These are phyloP conservation scores for Nomada lathburiana DNA, from an alignment of 2,888 invertebrate species.

Conservation along the genomic window DNA sequence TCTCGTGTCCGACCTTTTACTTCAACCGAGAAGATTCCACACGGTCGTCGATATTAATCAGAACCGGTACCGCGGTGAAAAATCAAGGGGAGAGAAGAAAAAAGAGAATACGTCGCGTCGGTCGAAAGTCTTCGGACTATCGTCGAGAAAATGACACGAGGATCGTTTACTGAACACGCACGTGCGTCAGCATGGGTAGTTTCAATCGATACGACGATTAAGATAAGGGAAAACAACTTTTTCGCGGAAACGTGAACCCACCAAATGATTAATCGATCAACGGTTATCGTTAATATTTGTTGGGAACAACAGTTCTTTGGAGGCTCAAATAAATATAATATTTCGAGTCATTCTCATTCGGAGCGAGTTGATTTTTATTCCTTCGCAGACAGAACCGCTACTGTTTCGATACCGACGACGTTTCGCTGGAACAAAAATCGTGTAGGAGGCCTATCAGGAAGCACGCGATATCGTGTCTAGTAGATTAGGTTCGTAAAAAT, in stretches of 20 bases:
- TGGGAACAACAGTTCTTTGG: not conserved
- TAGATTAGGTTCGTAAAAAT: constrained; percentile 22
- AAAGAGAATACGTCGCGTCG: not conserved
- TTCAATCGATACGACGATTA: constrained; percentile 9
- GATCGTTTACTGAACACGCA: constrained; percentile 3
- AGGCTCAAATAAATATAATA: too few relatives aligned
- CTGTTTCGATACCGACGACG: too few relatives aligned
- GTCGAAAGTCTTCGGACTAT: not conserved
- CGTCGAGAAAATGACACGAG: not conserved
- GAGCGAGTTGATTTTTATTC: too few relatives aligned
- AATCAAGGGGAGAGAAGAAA: not conserved
- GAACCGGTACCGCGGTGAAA: constrained; percentile 44
- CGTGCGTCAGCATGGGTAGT: not conserved
- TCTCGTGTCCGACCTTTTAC: constrained; percentile 23
- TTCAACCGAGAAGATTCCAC: constrained; percentile 25
- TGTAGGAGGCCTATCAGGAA: not conserved
- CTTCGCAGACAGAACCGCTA: too few relatives aligned
- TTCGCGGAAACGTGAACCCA: not conserved
- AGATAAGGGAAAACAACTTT: constrained; percentile 29
- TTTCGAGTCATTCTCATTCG: too few relatives aligned
- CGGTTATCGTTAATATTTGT: not conserved
- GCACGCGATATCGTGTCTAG: not conserved
- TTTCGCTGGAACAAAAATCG: too few relatives aligned
- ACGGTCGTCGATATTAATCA: constrained; percentile 41
- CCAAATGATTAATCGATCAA: not conserved